These are phyloP conservation scores for Cyclopterus lumpus DNA, from an alignment of 2,797 vertebrate species.

Conservation along the genomic window DNA sequence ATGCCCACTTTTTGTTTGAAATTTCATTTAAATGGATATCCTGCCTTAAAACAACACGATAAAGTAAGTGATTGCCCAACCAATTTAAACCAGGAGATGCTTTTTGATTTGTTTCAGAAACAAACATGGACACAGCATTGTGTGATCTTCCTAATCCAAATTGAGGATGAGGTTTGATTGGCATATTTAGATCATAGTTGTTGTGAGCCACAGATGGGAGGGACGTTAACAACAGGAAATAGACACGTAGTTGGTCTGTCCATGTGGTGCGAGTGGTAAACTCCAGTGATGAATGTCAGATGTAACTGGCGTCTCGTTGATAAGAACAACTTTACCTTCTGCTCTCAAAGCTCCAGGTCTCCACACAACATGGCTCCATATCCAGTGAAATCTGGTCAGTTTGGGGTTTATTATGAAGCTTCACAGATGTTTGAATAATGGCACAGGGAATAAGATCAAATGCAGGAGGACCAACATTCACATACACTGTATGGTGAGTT, in stretches of 20 bases:
- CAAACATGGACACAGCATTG: background rate
- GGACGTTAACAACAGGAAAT: constrained; percentile 24
- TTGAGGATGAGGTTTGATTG: background rate
- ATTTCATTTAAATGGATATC: background rate
- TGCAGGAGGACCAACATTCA: background rate
- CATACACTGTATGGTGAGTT: background rate
- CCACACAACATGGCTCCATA: constrained; percentile 1
- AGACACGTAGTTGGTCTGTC: constrained; percentile 9
- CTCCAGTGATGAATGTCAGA: constrained; percentile 11
- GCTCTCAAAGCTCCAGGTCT: constrained; percentile 9
- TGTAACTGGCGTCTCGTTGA: constrained; percentile 9
- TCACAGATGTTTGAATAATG: background rate
- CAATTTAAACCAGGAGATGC: background rate
- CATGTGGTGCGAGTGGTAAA: constrained; percentile 7
- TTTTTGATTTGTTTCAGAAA: constrained; percentile 2
- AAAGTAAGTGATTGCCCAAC: background rate
- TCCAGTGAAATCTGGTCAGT: background rate
- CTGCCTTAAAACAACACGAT: background rate
- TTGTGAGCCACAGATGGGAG: constrained; percentile 32
- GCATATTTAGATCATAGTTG: background rate
- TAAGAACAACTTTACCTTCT: background rate
- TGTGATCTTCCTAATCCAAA: background rate
- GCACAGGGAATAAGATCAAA: background rate
- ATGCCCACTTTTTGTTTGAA: background rate
- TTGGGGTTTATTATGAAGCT: background rate